A percentile compares a stretch with the other conserved stretches of the same genome.
phyloP scores from a whole-genome alignment of 1,140 invertebrate species.

The Pseudachorutes palmiensis region DNA sequence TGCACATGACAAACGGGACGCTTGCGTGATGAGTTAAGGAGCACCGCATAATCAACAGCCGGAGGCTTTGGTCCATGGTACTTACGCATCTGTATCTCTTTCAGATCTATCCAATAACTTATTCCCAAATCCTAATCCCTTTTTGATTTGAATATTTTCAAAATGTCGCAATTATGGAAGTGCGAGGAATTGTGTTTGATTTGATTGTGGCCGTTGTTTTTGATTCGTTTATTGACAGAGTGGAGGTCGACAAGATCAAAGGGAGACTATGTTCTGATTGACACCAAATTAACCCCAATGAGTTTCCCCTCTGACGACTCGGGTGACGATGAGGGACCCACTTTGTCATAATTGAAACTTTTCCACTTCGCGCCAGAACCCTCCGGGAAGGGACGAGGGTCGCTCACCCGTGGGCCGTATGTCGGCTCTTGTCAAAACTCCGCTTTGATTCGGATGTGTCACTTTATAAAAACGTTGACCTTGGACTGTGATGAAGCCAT shows the following conservation, averaged over 20 bases:
- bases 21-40: too few relatives aligned
- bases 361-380: background rate
- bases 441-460: background rate
- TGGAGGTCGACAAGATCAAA: background rate
- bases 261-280: background rate
- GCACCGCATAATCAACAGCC: too few relatives aligned
- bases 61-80: too few relatives aligned
- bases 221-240: background rate
- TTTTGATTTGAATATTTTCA: too few relatives aligned
- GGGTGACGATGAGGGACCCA: background rate
- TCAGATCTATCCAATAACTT: too few relatives aligned
- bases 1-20: too few relatives aligned
- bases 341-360: conserved; percentile 11
- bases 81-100: too few relatives aligned
- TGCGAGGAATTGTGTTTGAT: background rate
- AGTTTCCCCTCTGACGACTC: background rate
- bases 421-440: background rate
- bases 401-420: background rate
- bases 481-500: background rate
- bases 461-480: background rate
- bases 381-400: background rate
- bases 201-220: background rate
- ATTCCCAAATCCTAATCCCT: too few relatives aligned
- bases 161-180: too few relatives aligned
- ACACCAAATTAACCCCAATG: conserved; percentile 9